phyloP scores from a whole-genome alignment of 2,888 invertebrate species.

The Agelastica alni region DNA sequence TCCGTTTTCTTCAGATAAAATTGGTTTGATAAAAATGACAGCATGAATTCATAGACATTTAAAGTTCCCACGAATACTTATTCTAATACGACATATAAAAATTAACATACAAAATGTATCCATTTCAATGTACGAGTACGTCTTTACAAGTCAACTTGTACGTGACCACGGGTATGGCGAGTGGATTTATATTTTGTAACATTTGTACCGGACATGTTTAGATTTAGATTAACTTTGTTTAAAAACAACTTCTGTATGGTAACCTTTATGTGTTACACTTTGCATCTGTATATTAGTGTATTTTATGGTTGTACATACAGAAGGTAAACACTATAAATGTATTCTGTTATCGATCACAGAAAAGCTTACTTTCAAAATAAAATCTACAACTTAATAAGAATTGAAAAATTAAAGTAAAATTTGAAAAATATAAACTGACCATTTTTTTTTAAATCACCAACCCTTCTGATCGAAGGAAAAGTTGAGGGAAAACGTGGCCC shows the following conservation, averaged over 20 bases:
- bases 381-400: too few relatives aligned
- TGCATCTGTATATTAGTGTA: constrained; percentile 23
- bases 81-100: constrained; percentile 15
- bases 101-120: constrained; percentile 23
- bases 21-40: constrained; percentile 7
- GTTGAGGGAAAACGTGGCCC: too few relatives aligned
- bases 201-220: constrained; percentile 34
- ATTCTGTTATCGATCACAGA: too few relatives aligned
- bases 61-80: constrained; percentile 22
- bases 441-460: too few relatives aligned
- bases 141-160: constrained; percentile 37
- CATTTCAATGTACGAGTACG: constrained; percentile 3
- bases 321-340: too few relatives aligned
- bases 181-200: constrained; percentile 40
- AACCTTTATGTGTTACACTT: constrained; percentile 25
- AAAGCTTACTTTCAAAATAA: too few relatives aligned
- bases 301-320: too few relatives aligned
- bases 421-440: too few relatives aligned
- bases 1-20: constrained; percentile 1
- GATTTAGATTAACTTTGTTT: constrained; percentile 33
- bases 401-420: too few relatives aligned
- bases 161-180: constrained; percentile 39
- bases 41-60: constrained; percentile 8
- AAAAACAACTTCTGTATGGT: constrained; percentile 37
- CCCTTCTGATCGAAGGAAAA: too few relatives aligned